Conservation (phyloP, 1,140 invertebrate species). For the Papilio xuthus region DNA sequence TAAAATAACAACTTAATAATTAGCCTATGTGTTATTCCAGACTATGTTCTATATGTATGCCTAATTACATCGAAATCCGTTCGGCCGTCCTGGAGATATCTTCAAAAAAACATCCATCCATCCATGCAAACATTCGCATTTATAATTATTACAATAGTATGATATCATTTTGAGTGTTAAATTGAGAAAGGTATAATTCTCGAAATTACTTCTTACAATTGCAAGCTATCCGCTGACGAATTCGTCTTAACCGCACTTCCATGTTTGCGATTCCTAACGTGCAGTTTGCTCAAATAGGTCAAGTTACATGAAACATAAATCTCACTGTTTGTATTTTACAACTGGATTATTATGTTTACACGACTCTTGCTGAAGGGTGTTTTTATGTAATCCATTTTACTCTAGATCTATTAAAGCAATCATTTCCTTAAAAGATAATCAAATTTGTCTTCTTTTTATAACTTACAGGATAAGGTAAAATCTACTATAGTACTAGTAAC, state of each 20-base stretch:
- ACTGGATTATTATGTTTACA: not conserved
- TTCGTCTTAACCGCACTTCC: constrained; percentile 8
- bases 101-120: too few relatives aligned
- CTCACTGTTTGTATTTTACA: not conserved
- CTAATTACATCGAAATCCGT: too few relatives aligned
- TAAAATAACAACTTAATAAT: too few relatives aligned
- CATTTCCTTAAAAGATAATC: not conserved
- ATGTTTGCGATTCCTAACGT: constrained; percentile 9
- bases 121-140: too few relatives aligned
- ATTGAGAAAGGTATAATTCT: not conserved
- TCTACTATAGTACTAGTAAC: too few relatives aligned
- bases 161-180: not conserved
- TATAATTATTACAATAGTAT: too few relatives aligned
- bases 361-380: not conserved
- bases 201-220: not conserved
- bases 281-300: constrained; percentile 15
- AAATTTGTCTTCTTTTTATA: not conserved
- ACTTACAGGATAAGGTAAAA: too few relatives aligned
- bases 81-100: too few relatives aligned
- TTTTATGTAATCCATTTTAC: not conserved
- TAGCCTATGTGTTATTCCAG: too few relatives aligned
- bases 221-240: not conserved
- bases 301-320: constrained; percentile 18
- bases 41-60: too few relatives aligned
- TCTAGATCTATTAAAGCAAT: not conserved